A percentile compares a stretch with the other conserved stretches of the same genome.
Conservation (phyloP, 2,888 invertebrate species). For the Hypena proboscidalis region DNA sequence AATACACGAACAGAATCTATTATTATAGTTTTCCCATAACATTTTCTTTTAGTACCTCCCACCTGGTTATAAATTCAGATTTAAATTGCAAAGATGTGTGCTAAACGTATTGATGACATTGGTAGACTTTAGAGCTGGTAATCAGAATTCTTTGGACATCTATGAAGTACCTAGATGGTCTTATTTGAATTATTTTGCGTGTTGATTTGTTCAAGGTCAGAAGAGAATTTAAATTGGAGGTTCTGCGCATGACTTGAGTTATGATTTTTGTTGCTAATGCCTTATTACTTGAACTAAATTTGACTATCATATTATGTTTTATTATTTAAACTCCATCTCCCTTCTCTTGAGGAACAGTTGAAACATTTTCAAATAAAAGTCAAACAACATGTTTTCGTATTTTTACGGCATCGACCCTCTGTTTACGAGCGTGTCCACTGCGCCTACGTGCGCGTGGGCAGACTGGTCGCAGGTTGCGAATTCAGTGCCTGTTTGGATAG, state of each 20-base stretch:
- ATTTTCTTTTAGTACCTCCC: slow-evolving; percentile 34
- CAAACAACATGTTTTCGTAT: slow-evolving; percentile 28
- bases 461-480: slow-evolving; percentile 48
- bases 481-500: slow-evolving; percentile 21
- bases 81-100: slow-evolving; percentile 40
- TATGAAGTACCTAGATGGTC: not conserved
- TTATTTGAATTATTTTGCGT: slow-evolving; percentile 7
- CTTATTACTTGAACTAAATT: too few relatives aligned
- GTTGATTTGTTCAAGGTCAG: slow-evolving; percentile 11
- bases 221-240: not conserved
- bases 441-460: slow-evolving; percentile 45
- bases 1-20: slow-evolving; percentile 35
- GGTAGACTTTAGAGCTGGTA: slow-evolving; percentile 11
- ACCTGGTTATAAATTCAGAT: slow-evolving; percentile 35
- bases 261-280: too few relatives aligned
- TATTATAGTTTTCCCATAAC: slow-evolving; percentile 29
- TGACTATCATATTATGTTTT: too few relatives aligned
- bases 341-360: not conserved
- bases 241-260: too few relatives aligned
- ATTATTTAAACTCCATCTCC: not conserved
- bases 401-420: slow-evolving; percentile 31
- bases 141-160: slow-evolving; percentile 13
- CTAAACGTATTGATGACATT: slow-evolving; percentile 25
- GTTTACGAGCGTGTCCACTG: slow-evolving; percentile 34
- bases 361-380: slow-evolving; percentile 22